A percentile compares a stretch with the other conserved stretches of the same genome.
phyloP scores from a whole-genome alignment of 2,888 invertebrate species.

The Amphipyra berbera region DNA sequence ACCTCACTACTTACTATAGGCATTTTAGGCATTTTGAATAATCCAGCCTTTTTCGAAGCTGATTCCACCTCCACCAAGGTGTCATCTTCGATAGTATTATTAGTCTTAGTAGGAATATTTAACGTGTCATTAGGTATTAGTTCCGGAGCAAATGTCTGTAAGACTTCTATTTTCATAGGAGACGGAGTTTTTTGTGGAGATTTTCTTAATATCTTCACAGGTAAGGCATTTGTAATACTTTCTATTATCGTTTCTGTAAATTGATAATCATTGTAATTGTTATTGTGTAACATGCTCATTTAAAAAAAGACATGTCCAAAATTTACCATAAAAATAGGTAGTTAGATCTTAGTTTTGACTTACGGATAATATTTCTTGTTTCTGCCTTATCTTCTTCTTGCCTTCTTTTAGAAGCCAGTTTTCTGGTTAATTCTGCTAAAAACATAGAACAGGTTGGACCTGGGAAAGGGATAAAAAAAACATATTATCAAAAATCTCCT shows the following conservation, averaged over 20 bases:
- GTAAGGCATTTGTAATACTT: slow-evolving; percentile 80
- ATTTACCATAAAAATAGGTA: too few relatives aligned
- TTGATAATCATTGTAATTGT: background rate
- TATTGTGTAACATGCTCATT: too few relatives aligned
- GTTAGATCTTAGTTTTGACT: slow-evolving; percentile 56
- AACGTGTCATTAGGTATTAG: slow-evolving; percentile 72
- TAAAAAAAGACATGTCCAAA: too few relatives aligned
- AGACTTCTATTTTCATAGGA: slow-evolving; percentile 74
- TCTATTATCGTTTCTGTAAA: slow-evolving; percentile 80
- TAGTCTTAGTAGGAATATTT: slow-evolving; percentile 53
- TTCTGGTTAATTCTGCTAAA: slow-evolving; percentile 78
- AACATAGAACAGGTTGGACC: slow-evolving; percentile 85
- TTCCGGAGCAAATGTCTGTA: slow-evolving; percentile 78
- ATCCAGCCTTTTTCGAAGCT: slow-evolving; percentile 44
- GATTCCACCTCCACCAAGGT: slow-evolving; percentile 49
- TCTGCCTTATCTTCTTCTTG: slow-evolving; percentile 68
- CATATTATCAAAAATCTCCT: background rate
- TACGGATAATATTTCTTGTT: slow-evolving; percentile 79
- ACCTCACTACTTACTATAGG: slow-evolving; percentile 78
- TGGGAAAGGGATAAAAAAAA: slow-evolving; percentile 49
- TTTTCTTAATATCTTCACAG: slow-evolving; percentile 73
- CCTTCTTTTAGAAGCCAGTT: slow-evolving; percentile 74
- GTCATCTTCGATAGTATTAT: slow-evolving; percentile 38
- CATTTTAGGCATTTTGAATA: slow-evolving; percentile 83
- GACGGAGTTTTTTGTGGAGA: slow-evolving; percentile 71